These are phyloP conservation scores for Parasteatoda tepidariorum DNA, from an alignment of 1,140 invertebrate genomes.

Conservation along the genomic window DNA sequence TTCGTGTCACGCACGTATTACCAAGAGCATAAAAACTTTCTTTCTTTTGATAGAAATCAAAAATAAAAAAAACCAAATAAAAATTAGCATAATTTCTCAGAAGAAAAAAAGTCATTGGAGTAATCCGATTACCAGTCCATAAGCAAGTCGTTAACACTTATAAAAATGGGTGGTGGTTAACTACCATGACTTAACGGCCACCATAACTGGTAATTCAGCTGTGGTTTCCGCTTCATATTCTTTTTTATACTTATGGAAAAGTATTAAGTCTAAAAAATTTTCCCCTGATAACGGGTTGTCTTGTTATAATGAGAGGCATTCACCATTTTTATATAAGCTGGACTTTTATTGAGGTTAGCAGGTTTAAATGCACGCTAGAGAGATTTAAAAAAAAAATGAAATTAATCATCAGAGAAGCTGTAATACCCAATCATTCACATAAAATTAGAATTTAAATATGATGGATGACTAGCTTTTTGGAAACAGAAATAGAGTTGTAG, in stretches of 20 bases:
- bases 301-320: background rate
- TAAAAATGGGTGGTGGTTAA: constrained; percentile 8
- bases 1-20: background rate
- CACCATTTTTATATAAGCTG: background rate
- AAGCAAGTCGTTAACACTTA: background rate
- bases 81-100: constrained; percentile 24
- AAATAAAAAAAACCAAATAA: too few species aligned
- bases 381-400: too few species aligned
- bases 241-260: background rate
- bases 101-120: background rate
- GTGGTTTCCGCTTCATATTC: background rate
- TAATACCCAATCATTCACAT: too few species aligned
- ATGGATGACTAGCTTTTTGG: too few species aligned
- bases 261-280: background rate
- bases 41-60: background rate
- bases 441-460: too few species aligned
- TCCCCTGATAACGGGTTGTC: background rate
- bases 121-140: constrained; percentile 42
- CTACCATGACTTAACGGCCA: constrained; percentile 33
- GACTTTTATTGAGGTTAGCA: background rate
- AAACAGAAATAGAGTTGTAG: too few species aligned
- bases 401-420: too few species aligned
- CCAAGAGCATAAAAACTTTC: background rate
- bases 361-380: too few species aligned
- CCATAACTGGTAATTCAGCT: background rate